phyloP scores from a whole-genome alignment of 2,113 vertebrate species.

The Laticauda laticaudata region DNA sequence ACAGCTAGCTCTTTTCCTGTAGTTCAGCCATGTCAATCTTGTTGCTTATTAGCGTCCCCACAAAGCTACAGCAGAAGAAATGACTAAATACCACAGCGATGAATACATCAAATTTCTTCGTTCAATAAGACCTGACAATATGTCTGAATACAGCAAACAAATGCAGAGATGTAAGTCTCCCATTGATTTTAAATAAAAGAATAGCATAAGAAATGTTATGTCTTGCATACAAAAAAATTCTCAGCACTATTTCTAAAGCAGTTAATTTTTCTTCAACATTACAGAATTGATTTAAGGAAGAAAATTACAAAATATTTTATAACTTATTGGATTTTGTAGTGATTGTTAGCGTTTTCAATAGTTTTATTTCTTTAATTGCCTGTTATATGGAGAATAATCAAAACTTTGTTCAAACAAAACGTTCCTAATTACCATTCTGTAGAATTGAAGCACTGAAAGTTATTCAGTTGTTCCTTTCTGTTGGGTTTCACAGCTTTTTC shows the following conservation, averaged over 20 bases:
- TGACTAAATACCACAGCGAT: conserved; percentile 86
- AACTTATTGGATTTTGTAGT: background rate
- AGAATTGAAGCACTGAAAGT: background rate
- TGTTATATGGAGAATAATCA: background rate
- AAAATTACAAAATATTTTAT: background rate
- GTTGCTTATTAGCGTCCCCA: conserved; percentile 75
- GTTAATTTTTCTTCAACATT: background rate
- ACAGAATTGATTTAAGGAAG: background rate
- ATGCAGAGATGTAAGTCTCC: conserved; percentile 83
- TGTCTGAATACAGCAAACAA: conserved; percentile 86
- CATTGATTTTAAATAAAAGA: background rate
- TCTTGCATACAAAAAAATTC: background rate
- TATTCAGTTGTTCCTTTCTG: background rate
- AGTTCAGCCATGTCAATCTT: conserved; percentile 19
- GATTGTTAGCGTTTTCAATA: background rate
- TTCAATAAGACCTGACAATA: conserved; percentile 83
- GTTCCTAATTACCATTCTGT: background rate
- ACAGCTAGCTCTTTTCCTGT: background rate
- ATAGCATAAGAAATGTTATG: background rate
- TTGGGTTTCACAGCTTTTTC: background rate
- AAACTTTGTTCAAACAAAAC: background rate
- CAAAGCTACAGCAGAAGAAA: conserved; percentile 84
- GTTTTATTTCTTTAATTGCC: background rate
- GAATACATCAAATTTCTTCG: conserved; percentile 85
- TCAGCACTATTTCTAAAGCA: background rate